These are phyloP conservation scores for Pollenia amentaria DNA, from an alignment of 2,888 invertebrate species.

Conservation along the genomic window DNA sequence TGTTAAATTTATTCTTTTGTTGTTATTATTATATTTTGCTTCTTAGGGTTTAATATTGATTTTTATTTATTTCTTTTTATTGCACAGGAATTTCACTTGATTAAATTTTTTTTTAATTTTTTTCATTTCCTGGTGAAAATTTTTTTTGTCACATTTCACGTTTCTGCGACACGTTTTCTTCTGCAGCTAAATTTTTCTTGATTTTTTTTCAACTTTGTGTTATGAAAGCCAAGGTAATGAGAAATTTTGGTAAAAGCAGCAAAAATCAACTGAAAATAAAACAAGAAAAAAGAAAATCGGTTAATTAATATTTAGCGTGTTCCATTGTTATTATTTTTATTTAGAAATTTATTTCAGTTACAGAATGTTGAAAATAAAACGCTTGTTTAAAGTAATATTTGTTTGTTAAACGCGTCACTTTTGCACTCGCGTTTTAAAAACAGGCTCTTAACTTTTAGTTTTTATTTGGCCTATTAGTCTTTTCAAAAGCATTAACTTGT, in stretches of 20 bases:
- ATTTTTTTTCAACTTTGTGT: neutral
- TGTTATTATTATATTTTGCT: slow-evolving; percentile 1
- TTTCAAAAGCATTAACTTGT: no score
- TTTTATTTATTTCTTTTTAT: slow-evolving; percentile 25
- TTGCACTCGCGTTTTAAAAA: no score
- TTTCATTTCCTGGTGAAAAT: slow-evolving; percentile 20
- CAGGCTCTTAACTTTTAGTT: no score
- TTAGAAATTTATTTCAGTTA: neutral
- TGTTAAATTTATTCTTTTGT: neutral
- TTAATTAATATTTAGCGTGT: slow-evolving; percentile 69
- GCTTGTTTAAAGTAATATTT: neutral
- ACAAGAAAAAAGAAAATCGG: slow-evolving; percentile 48
- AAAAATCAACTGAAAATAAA: slow-evolving; percentile 37
- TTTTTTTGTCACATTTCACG: slow-evolving; percentile 40
- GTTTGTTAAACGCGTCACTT: no score
- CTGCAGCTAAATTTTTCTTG: neutral
- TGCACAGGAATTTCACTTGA: neutral
- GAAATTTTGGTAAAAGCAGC: neutral
- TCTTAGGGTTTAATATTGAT: slow-evolving; percentile 5
- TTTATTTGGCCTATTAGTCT: neutral
- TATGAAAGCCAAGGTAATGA: slow-evolving; percentile 32
- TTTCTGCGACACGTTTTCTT: slow-evolving; percentile 49
- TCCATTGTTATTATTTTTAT: slow-evolving; percentile 54
- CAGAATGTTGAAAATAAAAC: neutral
- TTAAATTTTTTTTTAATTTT: neutral